Conservation (phyloP, 2,888 invertebrate species). For the Nineta flava region DNA sequence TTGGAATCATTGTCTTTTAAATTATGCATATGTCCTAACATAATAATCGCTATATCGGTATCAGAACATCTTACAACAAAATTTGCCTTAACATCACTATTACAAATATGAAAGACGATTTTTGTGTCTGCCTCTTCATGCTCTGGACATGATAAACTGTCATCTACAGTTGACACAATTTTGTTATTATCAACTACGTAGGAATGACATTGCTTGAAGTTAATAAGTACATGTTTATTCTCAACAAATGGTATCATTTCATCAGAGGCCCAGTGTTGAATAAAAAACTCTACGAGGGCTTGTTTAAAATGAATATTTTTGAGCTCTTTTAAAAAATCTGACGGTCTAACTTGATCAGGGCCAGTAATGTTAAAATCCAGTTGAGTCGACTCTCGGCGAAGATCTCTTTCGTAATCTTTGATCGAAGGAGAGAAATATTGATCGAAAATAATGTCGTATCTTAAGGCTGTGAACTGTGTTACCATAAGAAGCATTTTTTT, state of each 20-base stretch:
- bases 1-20: slow-evolving; percentile 12
- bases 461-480: slow-evolving; percentile 12
- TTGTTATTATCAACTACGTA: slow-evolving; percentile 10
- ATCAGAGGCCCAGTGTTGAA: slow-evolving; percentile 14
- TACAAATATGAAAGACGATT: slow-evolving; percentile 4
- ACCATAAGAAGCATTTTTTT: slow-evolving; percentile 16
- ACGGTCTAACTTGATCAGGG: slow-evolving; percentile 16
- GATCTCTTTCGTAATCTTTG: slow-evolving; percentile 11
- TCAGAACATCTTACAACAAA: slow-evolving; percentile 3
- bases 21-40: slow-evolving; percentile 15
- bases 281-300: slow-evolving; percentile 16
- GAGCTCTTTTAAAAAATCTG: slow-evolving; percentile 15
- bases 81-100: too few relatives aligned
- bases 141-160: slow-evolving; percentile 9
- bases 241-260: slow-evolving; percentile 11
- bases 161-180: slow-evolving; percentile 7
- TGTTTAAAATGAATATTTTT: slow-evolving; percentile 17
- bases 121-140: slow-evolving; percentile 14
- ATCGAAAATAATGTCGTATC: slow-evolving; percentile 11
- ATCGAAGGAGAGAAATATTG: slow-evolving; percentile 7
- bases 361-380: slow-evolving; percentile 15
- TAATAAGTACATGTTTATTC: slow-evolving; percentile 8
- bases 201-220: slow-evolving; percentile 11
- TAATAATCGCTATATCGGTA: slow-evolving; percentile 13
- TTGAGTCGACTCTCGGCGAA: slow-evolving; percentile 12